A percentile compares a stretch with the other conserved stretches of the same genome.
Evolutionary conservation across 2,888 invertebrate species (phyloP).

Genomic region (Oligia fasciuncula): DNA sequence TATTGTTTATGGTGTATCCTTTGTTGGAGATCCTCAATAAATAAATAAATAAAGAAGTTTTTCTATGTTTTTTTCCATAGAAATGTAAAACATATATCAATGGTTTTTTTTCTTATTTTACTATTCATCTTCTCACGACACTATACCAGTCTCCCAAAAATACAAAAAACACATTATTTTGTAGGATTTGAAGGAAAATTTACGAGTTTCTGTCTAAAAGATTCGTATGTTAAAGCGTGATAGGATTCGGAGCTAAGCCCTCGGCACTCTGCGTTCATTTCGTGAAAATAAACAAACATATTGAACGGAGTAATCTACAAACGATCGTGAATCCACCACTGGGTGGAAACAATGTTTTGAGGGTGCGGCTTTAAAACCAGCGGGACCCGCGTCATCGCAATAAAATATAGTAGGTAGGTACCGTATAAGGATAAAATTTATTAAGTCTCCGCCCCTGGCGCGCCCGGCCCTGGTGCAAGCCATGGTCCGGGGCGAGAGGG

Average conservation of each 20-base stretch:
- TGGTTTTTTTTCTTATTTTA: neutral
- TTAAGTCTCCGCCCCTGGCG: no score
- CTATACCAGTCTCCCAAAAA: neutral
- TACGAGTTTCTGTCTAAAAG: constrained; percentile 52
- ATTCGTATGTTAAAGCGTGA: constrained; percentile 45
- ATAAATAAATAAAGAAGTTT: no score
- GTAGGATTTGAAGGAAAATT: constrained; percentile 48
- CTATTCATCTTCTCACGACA: neutral
- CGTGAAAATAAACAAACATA: constrained; percentile 62
- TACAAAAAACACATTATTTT: constrained; percentile 6
- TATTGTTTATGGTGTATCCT: no score
- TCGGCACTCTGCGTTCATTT: constrained; percentile 58
- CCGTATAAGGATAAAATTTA: no score
- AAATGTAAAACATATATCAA: no score
- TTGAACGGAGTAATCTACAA: constrained; percentile 65
- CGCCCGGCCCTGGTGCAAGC: no score
- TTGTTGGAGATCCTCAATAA: no score
- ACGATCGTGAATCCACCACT: constrained; percentile 61
- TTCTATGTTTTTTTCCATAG: no score
- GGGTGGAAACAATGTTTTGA: constrained; percentile 62
- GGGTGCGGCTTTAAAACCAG: constrained; percentile 38
- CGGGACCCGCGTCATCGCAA: neutral
- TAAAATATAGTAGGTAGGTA: no score
- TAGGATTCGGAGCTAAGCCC: constrained; percentile 45
- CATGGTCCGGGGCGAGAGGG: no score